phyloP scores from a whole-genome alignment of 2,113 vertebrate species.

The Zapornia atra region DNA sequence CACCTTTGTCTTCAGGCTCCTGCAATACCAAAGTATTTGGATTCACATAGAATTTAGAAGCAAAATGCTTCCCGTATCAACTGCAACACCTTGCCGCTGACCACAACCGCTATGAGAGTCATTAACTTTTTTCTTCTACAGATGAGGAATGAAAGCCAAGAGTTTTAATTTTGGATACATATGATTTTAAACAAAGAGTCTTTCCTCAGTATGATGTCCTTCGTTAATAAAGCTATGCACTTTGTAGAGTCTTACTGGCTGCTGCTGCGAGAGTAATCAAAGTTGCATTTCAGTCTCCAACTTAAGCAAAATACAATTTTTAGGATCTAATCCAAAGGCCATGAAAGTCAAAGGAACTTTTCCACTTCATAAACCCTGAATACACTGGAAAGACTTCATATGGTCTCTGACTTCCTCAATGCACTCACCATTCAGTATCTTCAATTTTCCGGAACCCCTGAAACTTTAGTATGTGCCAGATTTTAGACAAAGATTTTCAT shows the following conservation, averaged over 20 bases:
- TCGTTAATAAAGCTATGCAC: neutral
- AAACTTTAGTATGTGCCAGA: neutral
- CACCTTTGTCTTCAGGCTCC: neutral
- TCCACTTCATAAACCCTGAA: neutral
- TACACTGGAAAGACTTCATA: neutral
- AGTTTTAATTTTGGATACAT: neutral
- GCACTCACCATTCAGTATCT: neutral
- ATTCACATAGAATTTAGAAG: neutral
- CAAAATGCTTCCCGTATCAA: neutral
- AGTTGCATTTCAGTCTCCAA: neutral
- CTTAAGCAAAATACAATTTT: neutral
- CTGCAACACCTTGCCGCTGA: neutral
- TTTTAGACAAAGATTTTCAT: neutral
- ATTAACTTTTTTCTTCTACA: neutral
- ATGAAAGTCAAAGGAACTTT: neutral
- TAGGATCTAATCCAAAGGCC: neutral
- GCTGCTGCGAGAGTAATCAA: neutral
- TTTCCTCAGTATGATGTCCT: neutral
- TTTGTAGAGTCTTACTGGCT: neutral
- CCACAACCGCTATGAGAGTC: neutral
- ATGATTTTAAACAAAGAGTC: neutral
- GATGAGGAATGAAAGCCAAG: neutral
- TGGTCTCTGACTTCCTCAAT: neutral
- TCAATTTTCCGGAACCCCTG: neutral
- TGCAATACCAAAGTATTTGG: neutral